These are phyloP conservation scores for Micoletzkya japonica DNA, from an alignment of 2,888 invertebrate species.

Conservation along the genomic window DNA sequence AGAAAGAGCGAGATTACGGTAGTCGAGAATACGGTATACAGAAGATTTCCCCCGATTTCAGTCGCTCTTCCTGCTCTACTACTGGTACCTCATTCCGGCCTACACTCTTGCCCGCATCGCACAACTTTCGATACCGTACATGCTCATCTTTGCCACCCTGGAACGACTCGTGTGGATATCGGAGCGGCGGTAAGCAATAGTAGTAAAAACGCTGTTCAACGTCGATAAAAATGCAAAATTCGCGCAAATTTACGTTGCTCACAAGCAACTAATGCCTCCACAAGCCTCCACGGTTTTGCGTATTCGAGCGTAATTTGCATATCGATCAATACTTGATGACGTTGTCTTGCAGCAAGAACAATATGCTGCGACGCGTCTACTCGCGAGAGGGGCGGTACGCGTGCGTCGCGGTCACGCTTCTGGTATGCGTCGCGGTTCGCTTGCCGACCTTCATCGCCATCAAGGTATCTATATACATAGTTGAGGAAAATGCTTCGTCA, in stretches of 20 bases:
- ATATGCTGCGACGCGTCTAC: slow-evolving; percentile 49
- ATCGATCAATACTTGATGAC: neutral
- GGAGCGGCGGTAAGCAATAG: neutral
- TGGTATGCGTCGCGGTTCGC: slow-evolving; percentile 46
- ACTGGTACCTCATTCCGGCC: slow-evolving; percentile 60
- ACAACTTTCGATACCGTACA: slow-evolving; percentile 60
- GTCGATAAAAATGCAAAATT: no score
- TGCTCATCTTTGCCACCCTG: slow-evolving; percentile 62
- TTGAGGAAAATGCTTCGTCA: no score
- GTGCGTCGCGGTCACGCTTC: slow-evolving; percentile 46
- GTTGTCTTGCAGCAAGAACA: slow-evolving; percentile 30
- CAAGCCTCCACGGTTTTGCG: no score
- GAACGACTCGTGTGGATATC: slow-evolving; percentile 59
- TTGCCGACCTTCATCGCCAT: slow-evolving; percentile 54
- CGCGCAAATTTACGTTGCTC: no score
- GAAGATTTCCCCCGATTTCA: no score
- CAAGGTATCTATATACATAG: no score
- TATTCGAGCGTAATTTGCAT: neutral
- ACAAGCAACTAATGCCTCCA: no score
- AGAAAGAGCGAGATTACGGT: no score
- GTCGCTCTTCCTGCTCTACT: slow-evolving; percentile 56
- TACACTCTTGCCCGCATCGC: slow-evolving; percentile 48
- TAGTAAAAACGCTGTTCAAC: neutral
- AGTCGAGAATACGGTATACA: no score
- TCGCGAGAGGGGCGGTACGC: slow-evolving; percentile 53